Percentiles rank a stretch among this genome's conserved stretches.
phyloP scores from a whole-genome alignment of 2,797 vertebrate genomes.

The Melanotaenia boesemani region DNA sequence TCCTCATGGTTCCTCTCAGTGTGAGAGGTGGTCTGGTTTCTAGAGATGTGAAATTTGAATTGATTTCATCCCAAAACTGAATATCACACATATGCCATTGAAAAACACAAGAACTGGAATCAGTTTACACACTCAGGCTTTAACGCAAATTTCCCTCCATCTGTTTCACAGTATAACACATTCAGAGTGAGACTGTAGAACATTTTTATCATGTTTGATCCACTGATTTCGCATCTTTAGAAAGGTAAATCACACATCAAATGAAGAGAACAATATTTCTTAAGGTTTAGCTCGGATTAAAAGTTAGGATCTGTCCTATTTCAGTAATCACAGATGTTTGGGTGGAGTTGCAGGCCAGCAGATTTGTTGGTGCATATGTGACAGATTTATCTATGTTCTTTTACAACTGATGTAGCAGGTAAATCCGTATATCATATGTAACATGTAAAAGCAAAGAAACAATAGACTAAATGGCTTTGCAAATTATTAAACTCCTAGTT shows the following conservation, averaged over 20 bases:
- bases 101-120: background rate
- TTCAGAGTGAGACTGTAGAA: conserved; percentile 36
- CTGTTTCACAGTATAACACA: conserved; percentile 45
- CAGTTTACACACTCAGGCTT: conserved; percentile 19
- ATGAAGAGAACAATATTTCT: background rate
- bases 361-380: too few relatives aligned
- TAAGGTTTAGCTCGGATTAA: background rate
- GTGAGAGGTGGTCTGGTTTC: conserved; percentile 1
- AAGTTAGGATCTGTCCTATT: background rate
- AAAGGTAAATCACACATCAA: conserved; percentile 42
- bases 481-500: background rate
- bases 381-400: too few relatives aligned
- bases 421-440: too few relatives aligned
- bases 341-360: too few relatives aligned
- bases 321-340: too few relatives aligned
- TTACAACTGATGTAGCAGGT: too few relatives aligned
- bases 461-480: background rate
- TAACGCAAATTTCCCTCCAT: conserved; percentile 36
- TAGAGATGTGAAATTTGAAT: conserved; percentile 29
- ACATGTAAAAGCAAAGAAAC: background rate
- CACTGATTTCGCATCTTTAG: conserved; percentile 32
- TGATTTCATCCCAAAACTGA: conserved; percentile 29
- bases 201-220: conserved; percentile 30
- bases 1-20: conserved; percentile 17
- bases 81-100: conserved; percentile 11